Conservation (phyloP, 2,113 vertebrate species). For the Montifringilla adamsi region DNA sequence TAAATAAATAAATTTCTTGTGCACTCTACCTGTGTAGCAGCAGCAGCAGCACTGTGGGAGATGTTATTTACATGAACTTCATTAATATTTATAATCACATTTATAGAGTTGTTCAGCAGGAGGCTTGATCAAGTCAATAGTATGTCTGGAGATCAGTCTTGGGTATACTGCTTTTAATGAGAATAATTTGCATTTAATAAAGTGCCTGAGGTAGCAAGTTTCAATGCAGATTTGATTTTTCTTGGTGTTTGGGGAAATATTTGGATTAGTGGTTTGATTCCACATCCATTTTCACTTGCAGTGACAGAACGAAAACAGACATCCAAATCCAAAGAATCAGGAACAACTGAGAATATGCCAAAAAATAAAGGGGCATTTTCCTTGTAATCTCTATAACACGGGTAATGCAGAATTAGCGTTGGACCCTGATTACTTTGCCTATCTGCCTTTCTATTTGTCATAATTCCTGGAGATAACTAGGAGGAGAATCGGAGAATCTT, state of each 20-base stretch:
- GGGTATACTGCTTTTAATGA: constrained; percentile 25
- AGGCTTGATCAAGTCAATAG: constrained; percentile 60
- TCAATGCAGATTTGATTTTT: not conserved
- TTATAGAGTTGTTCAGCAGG: constrained; percentile 62
- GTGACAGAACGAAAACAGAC: not conserved
- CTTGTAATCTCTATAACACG: not conserved
- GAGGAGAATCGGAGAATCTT: not conserved
- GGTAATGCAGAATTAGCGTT: not conserved
- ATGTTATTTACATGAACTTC: constrained; percentile 60
- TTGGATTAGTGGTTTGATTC: not conserved
- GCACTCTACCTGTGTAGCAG: constrained; percentile 16
- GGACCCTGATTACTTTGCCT: not conserved
- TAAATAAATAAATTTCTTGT: not conserved
- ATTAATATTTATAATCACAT: constrained; percentile 68
- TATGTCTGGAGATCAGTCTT: constrained; percentile 28
- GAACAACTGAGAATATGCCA: not conserved
- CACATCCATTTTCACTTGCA: not conserved
- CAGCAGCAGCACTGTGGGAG: constrained; percentile 34
- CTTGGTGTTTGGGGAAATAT: not conserved
- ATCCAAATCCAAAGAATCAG: not conserved
- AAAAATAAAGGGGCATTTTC: not conserved
- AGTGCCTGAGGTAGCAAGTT: not conserved
- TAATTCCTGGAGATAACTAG: not conserved
- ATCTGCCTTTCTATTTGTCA: not conserved
- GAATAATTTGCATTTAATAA: constrained; percentile 47